These are phyloP conservation scores for Erithacus rubecula DNA, from an alignment of 2,797 vertebrate species.

Conservation along the genomic window DNA sequence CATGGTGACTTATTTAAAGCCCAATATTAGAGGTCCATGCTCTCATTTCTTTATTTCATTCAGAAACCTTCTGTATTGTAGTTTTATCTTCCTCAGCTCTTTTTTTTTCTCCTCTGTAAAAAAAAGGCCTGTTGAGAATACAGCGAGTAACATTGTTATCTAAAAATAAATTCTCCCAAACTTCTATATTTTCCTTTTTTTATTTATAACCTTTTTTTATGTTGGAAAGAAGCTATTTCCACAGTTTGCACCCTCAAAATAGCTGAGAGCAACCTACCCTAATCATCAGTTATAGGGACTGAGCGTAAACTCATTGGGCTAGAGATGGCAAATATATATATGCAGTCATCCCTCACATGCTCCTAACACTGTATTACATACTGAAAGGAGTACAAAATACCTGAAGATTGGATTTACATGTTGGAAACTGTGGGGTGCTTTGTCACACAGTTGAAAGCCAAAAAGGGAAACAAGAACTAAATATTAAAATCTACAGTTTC, in stretches of 20 bases:
- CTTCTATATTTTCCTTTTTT: background rate
- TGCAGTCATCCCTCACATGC: background rate
- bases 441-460: background rate
- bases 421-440: background rate
- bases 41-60: background rate
- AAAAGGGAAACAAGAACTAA: background rate
- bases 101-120: background rate
- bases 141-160: background rate
- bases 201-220: background rate
- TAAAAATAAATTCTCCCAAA: background rate
- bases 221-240: background rate
- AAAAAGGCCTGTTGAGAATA: background rate
- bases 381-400: background rate
- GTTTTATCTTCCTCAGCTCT: background rate
- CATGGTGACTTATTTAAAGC: background rate
- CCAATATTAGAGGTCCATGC: background rate
- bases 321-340: background rate
- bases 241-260: background rate
- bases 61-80: background rate
- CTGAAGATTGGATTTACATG: background rate
- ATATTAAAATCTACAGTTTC: background rate
- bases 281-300: background rate
- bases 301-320: background rate
- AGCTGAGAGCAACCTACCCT: background rate
- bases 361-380: background rate